Conservation (phyloP, 2,797 vertebrate genomes). For the Anabacerthia variegaticeps region DNA sequence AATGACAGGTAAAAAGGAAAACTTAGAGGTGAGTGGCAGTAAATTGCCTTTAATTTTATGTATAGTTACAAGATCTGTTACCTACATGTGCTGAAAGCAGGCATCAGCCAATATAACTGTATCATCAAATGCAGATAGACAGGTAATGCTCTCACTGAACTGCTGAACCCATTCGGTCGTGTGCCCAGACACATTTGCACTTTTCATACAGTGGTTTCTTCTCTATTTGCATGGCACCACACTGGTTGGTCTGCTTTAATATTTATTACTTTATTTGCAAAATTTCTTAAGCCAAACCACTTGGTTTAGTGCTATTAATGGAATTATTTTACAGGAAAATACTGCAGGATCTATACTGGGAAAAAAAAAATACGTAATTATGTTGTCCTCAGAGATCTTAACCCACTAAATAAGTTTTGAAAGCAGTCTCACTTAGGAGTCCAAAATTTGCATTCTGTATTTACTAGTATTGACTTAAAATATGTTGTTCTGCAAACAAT, state of each 20-base stretch:
- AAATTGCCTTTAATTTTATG: not conserved
- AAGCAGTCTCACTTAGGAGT: not conserved
- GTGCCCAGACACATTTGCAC: not conserved
- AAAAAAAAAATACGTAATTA: not conserved
- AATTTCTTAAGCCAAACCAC: not conserved
- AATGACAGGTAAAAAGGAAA: not conserved
- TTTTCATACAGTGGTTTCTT: not conserved
- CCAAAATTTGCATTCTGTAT: not conserved
- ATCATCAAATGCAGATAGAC: not conserved
- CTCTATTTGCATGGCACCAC: not conserved
- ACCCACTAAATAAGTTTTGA: not conserved
- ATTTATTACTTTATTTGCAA: not conserved
- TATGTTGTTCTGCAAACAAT: not conserved
- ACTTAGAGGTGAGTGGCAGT: not conserved
- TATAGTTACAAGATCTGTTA: not conserved
- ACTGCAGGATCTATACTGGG: not conserved
- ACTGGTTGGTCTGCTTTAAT: not conserved
- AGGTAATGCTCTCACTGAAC: slow-evolving; percentile 21
- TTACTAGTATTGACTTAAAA: not conserved
- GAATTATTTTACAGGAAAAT: not conserved
- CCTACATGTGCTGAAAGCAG: not conserved
- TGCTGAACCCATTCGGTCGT: not conserved
- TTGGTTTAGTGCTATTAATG: not conserved
- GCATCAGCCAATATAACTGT: not conserved
- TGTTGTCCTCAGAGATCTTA: not conserved